These are phyloP conservation scores for Pseudomugil gertrudae DNA, from an alignment of 2,797 vertebrate genomes.

Conservation along the genomic window DNA sequence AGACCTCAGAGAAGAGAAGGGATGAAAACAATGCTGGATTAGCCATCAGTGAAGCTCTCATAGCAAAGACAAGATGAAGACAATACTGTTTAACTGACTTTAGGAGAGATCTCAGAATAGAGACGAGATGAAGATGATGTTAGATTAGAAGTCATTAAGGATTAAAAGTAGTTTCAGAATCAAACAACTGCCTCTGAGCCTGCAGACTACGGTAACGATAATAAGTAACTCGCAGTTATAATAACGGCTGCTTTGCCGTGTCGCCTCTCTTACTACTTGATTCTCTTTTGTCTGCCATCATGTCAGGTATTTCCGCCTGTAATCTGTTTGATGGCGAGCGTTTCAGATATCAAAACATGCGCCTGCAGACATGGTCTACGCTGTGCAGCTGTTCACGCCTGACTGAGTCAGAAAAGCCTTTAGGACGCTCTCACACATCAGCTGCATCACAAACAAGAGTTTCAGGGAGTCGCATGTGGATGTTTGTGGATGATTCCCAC, in stretches of 20 bases:
- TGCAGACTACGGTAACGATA: no score
- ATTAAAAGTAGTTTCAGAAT: no score
- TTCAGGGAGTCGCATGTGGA: background rate
- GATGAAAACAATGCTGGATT: no score
- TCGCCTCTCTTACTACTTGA: background rate
- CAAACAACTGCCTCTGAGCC: no score
- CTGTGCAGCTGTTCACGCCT: constrained; percentile 32
- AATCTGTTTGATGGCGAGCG: constrained; percentile 44
- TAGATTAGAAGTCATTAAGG: no score
- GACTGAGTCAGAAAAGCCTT: constrained; percentile 27
- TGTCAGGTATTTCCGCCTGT: constrained; percentile 36
- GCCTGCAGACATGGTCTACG: constrained; percentile 41
- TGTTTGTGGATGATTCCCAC: background rate
- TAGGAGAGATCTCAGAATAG: no score
- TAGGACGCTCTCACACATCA: background rate
- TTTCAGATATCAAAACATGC: constrained; percentile 56
- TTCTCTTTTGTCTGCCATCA: constrained; percentile 27
- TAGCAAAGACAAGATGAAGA: no score
- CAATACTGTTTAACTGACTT: no score
- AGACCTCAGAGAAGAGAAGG: no score
- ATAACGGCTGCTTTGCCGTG: background rate
- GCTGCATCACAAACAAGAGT: background rate
- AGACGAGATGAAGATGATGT: no score
- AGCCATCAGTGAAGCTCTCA: no score
- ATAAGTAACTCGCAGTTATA: background rate